Evolutionary conservation across 2,888 invertebrate genomes (phyloP).

Genomic region (Aphidoletes aphidimyza): DNA sequence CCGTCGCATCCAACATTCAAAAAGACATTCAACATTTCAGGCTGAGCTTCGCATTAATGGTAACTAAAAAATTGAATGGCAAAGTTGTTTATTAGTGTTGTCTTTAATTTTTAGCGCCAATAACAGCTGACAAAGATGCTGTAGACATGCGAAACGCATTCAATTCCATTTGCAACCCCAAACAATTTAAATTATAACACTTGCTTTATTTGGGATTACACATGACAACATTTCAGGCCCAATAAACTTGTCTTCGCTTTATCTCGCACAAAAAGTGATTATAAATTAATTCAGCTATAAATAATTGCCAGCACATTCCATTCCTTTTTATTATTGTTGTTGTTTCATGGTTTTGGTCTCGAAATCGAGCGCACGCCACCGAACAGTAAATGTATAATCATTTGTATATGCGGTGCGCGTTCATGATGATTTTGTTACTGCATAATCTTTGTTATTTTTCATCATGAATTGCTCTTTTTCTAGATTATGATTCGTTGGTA

Average conservation of each 20-base stretch:
- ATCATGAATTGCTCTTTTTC: not conserved
- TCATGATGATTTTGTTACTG: not conserved
- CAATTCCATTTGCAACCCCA: no score
- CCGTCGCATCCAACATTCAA: no score
- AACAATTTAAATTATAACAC: no score
- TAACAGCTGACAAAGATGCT: slow-evolving; percentile 2
- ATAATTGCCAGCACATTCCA: not conserved
- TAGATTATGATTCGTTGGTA: slow-evolving; percentile 24
- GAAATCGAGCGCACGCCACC: no score
- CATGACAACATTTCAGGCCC: not conserved
- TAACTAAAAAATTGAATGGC: slow-evolving; percentile 6
- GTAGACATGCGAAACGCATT: no score
- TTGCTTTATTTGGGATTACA: not conserved
- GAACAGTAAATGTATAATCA: no score
- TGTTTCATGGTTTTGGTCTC: no score
- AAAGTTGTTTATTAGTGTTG: not conserved
- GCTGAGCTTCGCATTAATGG: no score
- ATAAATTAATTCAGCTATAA: slow-evolving; percentile 12
- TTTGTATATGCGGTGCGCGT: no score
- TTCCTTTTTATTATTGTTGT: not conserved
- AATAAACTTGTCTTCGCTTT: not conserved
- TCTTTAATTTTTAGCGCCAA: not conserved
- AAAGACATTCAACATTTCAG: no score
- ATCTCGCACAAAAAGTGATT: not conserved
- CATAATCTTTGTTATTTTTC: not conserved